phyloP scores from a whole-genome alignment of 2,888 invertebrate species.

The Amphipyra tragopoginis region DNA sequence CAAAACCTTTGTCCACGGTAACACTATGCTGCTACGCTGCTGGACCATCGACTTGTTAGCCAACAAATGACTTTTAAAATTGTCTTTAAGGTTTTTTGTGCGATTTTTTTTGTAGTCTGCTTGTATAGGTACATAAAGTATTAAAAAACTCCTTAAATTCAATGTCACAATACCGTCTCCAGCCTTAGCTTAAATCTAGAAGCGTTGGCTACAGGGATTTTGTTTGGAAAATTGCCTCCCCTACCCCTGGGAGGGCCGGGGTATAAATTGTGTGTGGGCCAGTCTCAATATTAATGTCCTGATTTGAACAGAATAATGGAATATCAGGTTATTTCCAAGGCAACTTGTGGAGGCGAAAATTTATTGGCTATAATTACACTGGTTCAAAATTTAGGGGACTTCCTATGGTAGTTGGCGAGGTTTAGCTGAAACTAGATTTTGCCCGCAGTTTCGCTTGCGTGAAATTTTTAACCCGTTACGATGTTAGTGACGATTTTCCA shows the following conservation, averaged over 20 bases:
- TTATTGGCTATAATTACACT: background rate
- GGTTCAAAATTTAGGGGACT: background rate
- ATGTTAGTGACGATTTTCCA: too few relatives aligned
- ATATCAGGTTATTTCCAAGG: slow-evolving; percentile 10
- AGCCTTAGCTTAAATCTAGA: slow-evolving; percentile 1
- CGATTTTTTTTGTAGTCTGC: too few relatives aligned
- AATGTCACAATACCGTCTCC: background rate
- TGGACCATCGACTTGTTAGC: too few relatives aligned
- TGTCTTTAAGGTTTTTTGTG: too few relatives aligned
- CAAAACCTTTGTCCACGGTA: too few relatives aligned
- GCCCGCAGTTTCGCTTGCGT: too few relatives aligned
- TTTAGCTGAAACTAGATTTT: too few relatives aligned
- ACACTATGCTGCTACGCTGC: too few relatives aligned
- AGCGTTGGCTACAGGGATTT: slow-evolving; percentile 6
- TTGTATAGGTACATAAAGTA: too few relatives aligned
- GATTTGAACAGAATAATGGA: slow-evolving; percentile 4
- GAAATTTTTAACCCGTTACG: too few relatives aligned
- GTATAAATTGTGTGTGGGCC: slow-evolving; percentile 23
- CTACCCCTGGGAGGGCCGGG: slow-evolving; percentile 5
- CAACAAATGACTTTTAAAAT: too few relatives aligned
- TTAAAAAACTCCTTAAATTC: too few relatives aligned
- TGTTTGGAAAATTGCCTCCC: slow-evolving; percentile 23
- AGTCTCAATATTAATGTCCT: slow-evolving; percentile 30
- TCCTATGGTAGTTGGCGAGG: background rate
- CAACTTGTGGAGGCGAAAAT: background rate